Base-by-base conservation (phyloP, 1,140 invertebrate species). In the Matsumurasca onukii region DNA sequence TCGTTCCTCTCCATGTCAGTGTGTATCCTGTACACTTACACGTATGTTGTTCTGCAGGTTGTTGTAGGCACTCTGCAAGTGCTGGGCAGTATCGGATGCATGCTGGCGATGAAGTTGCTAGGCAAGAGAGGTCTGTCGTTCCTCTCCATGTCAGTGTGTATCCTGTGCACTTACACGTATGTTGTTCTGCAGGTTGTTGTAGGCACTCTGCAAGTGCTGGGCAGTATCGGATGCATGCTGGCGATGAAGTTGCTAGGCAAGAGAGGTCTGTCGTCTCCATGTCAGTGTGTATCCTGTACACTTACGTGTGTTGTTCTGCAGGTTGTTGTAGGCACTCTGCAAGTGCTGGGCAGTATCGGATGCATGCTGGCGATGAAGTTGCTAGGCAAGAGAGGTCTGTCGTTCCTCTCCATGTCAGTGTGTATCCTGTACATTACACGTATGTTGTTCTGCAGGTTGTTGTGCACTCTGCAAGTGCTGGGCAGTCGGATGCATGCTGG, bases 321-420 rank as follows among this genome's bases (percentile, higher is more conserved):
- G 73, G 70, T 73, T 1, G 13, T 70, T 3, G 67, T 66, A 1
- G 67, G 66, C 30, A 55, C 49, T 17, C 59, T 67, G 24, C 71
- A 17, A 31, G 27, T 68, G 31, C 52, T 31, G 15, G 34, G 34
- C 34, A 39, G 34, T 39, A 5, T 73, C 1, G 49, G 55, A 1
- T 73, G 73, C 29, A 74, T 73, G 67, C 30, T 55, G 22, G 39
- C 49, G 34, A 66, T 66, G 68, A 55, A 67, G 34, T 59, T 65
- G 17, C 31, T 79, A 29, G 78, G 81, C 66, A 74, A 80, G 64
- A 62, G 80, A 55, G 30, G 75, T 13, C 51, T 78, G 3, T 71
- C 62, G 24, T 66, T 77, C 2, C 13, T 68, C 17, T 76, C 81
- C 30, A 71, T 76, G 15, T 66, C 69, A 0, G 49, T 52, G 0